Evolutionary conservation across 2,888 invertebrate species (phyloP), one percentile per base, ranked within the genome.

Genomic region (Ganaspis brasiliensis): DNA sequence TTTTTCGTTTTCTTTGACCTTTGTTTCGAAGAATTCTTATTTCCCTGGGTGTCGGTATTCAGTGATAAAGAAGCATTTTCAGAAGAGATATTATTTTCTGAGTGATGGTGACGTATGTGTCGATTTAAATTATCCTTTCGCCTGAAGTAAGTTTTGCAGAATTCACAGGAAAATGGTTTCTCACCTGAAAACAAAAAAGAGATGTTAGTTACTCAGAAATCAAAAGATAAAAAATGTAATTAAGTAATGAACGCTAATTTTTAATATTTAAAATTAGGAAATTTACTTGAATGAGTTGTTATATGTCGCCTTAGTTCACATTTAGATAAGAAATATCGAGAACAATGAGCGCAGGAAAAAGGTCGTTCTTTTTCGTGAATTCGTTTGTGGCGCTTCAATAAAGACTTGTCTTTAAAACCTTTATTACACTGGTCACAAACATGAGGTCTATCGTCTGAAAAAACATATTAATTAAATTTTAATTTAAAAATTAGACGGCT

Each of bases 101-200:
- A 94, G 90, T 97, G 97, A 74, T 96, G 95, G 89, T 96, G 96
- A 74, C 95, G 94, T 76, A 96, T 93, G 89, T 97, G 97, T 0
- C 97, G 93, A 78, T 94, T 94, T 78, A 97, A 92, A 88, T 97
- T 97, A 89, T 97, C 97, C 88, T 95, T 96, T 77, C 97, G 92
- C 59, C 95, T 92, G 87, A 96, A 96, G 55, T 93, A 93, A 9
- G 95, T 94, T 49, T 93, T 93, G 90, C 97, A 97, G 31, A 95
- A 93, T 79, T 93, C 93, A 88, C 97, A 97, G 21, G 94, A 94
- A 87, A 94, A 97, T 3, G 94, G 95, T 84, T 95, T 94, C 4
- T 93, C 93, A 87, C 94, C 96, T 95, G 88, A 19, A 26, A 24
- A 12, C 12, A 21, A 37, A 37, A 0, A 61, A 12, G 0, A 4